Evolutionary conservation across 2,113 vertebrate species (phyloP).

Genomic region (Cyrtonyx montezumae): DNA sequence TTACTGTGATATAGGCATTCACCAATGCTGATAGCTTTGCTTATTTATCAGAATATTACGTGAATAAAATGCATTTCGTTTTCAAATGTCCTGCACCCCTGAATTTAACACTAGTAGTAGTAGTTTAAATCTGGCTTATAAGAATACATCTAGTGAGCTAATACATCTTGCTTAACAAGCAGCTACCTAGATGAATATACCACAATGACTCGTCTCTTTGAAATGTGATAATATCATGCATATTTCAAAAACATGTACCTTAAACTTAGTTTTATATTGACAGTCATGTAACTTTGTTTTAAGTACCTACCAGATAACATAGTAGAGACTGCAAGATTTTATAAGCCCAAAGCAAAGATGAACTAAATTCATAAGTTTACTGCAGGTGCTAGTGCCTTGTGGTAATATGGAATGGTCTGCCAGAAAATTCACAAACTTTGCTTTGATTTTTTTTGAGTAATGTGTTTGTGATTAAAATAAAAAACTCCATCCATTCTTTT

Average conservation of each 20-base stretch:
- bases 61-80: constrained; percentile 14
- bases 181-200: background rate
- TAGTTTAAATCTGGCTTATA: background rate
- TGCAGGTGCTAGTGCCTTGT: background rate
- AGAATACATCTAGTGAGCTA: background rate
- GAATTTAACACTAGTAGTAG: constrained; percentile 9
- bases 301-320: background rate
- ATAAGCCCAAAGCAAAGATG: background rate
- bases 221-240: background rate
- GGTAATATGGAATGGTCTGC: background rate
- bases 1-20: background rate
- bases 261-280: background rate
- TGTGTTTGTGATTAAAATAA: background rate
- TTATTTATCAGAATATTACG: background rate
- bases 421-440: background rate
- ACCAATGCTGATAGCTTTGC: background rate
- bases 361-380: background rate
- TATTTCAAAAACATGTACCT: background rate
- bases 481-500: background rate
- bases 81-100: background rate
- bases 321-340: background rate
- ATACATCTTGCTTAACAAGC: background rate
- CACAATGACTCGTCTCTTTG: background rate
- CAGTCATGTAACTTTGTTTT: background rate
- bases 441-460: background rate